Evolutionary conservation across 2,888 invertebrate species (phyloP).

Genomic region (Aphodius granarius): DNA sequence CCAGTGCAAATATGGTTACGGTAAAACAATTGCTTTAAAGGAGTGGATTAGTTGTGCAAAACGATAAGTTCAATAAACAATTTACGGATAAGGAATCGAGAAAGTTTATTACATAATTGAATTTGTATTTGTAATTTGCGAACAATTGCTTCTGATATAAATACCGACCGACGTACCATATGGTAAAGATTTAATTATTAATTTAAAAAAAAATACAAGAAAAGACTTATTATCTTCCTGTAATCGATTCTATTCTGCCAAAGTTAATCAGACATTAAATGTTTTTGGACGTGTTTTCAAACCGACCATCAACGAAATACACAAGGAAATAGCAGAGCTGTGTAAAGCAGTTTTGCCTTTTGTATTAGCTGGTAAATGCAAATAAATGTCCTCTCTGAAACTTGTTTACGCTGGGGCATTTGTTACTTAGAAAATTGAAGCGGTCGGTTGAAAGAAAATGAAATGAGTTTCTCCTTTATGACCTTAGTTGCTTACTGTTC

Average conservation of each 20-base stretch:
- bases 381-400: constrained; percentile 3
- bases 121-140: not conserved
- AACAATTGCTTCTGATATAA: not conserved
- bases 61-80: not conserved
- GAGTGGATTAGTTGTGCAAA: constrained; percentile 2
- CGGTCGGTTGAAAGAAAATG: not conserved
- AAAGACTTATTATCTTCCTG: not conserved
- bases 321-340: not conserved
- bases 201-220: not conserved
- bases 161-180: not conserved
- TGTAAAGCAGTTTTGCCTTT: not conserved
- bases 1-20: constrained; percentile 3
- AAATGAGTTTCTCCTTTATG: not conserved
- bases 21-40: constrained; percentile 8
- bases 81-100: not conserved
- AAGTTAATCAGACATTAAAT: no score
- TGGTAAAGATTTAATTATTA: no score
- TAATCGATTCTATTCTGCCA: no score
- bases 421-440: constrained; percentile 13
- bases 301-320: not conserved
- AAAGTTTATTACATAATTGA: not conserved
- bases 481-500: not conserved
- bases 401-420: constrained; percentile 6
- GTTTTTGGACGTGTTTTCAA: not conserved
- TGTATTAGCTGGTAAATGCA: constrained; percentile 5